Conservation (phyloP, 1,140 invertebrate species). For the Drosophila leontia region DNA sequence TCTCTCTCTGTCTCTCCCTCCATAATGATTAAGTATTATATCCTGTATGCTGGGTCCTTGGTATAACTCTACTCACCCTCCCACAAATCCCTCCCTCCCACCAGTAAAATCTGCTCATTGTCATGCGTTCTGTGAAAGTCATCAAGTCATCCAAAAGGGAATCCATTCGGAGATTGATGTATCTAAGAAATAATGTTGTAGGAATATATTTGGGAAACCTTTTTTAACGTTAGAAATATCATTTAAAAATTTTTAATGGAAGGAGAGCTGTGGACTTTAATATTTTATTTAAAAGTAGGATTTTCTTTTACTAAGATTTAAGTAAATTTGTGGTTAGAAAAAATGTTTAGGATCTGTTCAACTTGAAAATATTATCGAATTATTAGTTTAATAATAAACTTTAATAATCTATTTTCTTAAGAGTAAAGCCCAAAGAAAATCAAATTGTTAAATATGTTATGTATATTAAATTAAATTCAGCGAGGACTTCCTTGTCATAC, state of each 20-base stretch:
- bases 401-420: not conserved
- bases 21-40: conserved; percentile 19
- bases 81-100: not conserved
- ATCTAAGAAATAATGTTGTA: not conserved
- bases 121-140: conserved; percentile 23
- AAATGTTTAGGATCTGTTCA: not conserved
- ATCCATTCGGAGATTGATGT: not conserved
- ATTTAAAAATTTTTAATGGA: not conserved
- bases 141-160: not conserved
- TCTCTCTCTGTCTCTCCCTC: not conserved
- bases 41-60: conserved; percentile 40
- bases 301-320: not conserved
- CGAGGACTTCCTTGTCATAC: not conserved
- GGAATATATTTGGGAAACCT: not conserved
- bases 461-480: not conserved
- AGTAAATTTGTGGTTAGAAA: not conserved
- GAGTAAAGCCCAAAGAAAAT: not conserved
- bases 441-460: not conserved
- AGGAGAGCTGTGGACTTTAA: not conserved
- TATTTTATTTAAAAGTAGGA: not conserved
- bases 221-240: not conserved
- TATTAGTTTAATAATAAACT: not conserved
- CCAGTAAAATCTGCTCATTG: conserved; percentile 10
- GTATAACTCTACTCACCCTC: conserved; percentile 32
- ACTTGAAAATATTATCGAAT: too few relatives aligned